A percentile compares a stretch with the other conserved stretches of the same genome.
Conservation (phyloP, 2,888 invertebrate species). For the Volucella inanis region DNA sequence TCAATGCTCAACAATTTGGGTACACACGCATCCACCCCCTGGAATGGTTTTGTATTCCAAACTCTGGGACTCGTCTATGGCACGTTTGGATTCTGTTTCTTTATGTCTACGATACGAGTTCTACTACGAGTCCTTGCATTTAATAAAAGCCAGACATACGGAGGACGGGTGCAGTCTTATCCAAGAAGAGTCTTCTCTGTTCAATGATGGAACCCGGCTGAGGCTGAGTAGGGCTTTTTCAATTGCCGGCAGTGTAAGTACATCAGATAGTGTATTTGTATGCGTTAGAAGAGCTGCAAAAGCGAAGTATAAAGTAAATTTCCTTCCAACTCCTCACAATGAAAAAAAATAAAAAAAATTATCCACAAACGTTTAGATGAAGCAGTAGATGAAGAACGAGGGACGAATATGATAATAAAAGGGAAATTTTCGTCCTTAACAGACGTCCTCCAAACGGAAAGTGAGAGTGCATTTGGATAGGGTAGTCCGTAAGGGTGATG, state of each 20-base stretch:
- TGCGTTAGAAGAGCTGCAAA: conserved; percentile 23
- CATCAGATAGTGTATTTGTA: background rate
- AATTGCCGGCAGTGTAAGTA: background rate
- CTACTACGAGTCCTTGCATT: conserved; percentile 63
- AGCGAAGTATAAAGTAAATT: conserved; percentile 64
- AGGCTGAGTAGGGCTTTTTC: background rate
- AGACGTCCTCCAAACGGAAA: conserved; percentile 73
- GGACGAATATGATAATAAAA: conserved; percentile 67
- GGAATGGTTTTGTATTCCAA: conserved; percentile 27
- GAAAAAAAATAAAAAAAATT: background rate
- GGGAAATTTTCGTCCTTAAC: conserved; percentile 74
- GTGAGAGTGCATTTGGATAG: conserved; percentile 68
- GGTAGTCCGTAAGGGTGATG: conserved; percentile 30
- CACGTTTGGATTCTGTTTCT: conserved; percentile 47
- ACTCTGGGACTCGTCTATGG: conserved; percentile 10
- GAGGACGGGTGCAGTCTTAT: conserved; percentile 45
- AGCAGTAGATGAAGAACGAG: too few relatives aligned
- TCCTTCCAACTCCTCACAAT: conserved; percentile 49
- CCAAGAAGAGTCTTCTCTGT: conserved; percentile 24
- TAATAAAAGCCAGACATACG: conserved; percentile 67
- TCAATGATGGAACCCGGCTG: conserved; percentile 21
- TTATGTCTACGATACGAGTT: conserved; percentile 9
- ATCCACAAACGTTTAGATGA: too few relatives aligned
- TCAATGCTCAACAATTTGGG: conserved; percentile 58
- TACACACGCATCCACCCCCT: conserved; percentile 51